Conservation (phyloP, 2,888 invertebrate species). For the Eupelmus urozonus region DNA sequence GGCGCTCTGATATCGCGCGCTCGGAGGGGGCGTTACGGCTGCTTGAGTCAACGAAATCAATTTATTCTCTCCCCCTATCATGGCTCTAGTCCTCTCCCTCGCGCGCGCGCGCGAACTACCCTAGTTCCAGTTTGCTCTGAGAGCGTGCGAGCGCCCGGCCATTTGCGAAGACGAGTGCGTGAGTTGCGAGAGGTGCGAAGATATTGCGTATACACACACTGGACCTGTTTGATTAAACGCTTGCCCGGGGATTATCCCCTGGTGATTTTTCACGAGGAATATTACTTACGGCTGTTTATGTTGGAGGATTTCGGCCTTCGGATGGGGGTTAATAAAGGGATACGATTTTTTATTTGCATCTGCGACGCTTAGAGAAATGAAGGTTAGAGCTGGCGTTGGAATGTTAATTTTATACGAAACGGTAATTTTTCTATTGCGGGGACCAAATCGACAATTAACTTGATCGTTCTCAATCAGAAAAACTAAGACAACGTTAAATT, state of each 20-base stretch:
- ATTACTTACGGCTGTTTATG: not conserved
- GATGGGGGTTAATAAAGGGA: too few species aligned
- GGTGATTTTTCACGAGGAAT: slow-evolving; percentile 2
- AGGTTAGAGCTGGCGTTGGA: too few species aligned
- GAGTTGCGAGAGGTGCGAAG: slow-evolving; percentile 17
- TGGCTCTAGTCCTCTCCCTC: slow-evolving; percentile 14
- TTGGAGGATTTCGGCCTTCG: too few species aligned
- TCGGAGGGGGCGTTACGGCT: slow-evolving; percentile 76
- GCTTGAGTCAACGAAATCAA: slow-evolving; percentile 77
- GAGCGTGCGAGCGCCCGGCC: not conserved
- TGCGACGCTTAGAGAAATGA: too few species aligned
- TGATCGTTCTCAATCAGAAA: too few species aligned
- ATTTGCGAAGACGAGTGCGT: slow-evolving; percentile 5
- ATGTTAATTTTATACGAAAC: too few species aligned
- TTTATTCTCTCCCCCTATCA: slow-evolving; percentile 71
- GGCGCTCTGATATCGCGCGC: slow-evolving; percentile 74
- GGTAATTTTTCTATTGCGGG: not conserved
- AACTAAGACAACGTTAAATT: slow-evolving; percentile 1
- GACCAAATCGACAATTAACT: not conserved
- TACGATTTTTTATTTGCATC: too few species aligned
- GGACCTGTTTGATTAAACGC: slow-evolving; percentile 46
- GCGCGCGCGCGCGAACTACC: too few species aligned
- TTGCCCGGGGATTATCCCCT: not conserved
- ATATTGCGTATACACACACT: slow-evolving; percentile 9
- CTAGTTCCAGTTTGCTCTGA: too few species aligned